Percentiles rank a stretch among this genome's conserved stretches.
Conservation (phyloP, 2,888 invertebrate genomes). For the Helobdella robusta region DNA sequence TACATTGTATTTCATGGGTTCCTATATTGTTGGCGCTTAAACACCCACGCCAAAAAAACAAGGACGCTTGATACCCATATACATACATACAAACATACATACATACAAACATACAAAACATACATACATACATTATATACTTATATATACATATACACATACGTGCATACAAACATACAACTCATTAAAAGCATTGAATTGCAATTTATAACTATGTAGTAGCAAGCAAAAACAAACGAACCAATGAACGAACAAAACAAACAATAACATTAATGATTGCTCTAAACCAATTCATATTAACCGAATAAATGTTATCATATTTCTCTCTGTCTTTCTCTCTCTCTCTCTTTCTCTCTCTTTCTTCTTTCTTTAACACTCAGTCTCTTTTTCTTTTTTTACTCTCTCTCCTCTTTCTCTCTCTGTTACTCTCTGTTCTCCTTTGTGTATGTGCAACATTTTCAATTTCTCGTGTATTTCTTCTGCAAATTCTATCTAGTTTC, state of each 20-base stretch:
- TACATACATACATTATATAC: not conserved
- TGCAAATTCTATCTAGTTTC: not conserved
- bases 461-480: not conserved
- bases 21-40: too few species aligned
- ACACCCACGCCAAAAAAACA: not conserved
- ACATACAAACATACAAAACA: not conserved
- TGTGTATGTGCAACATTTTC: not conserved
- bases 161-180: not conserved
- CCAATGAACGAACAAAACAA: too few species aligned
- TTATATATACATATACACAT: not conserved
- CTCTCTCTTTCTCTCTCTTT: conserved; percentile 4
- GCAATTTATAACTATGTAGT: too few species aligned
- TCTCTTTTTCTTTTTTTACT: not conserved
- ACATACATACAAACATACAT: not conserved
- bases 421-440: not conserved
- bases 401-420: conserved; percentile 4
- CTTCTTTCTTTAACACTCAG: not conserved
- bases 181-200: too few species aligned
- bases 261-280: too few species aligned
- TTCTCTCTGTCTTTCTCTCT: not conserved
- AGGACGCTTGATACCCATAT: not conserved
- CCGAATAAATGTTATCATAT: not conserved
- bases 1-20: not conserved
- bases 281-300: too few species aligned
- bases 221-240: too few species aligned